A percentile compares a stretch with the other conserved stretches of the same genome.
Conservation (phyloP, 2,797 vertebrate species). For the Masticophis lateralis region DNA sequence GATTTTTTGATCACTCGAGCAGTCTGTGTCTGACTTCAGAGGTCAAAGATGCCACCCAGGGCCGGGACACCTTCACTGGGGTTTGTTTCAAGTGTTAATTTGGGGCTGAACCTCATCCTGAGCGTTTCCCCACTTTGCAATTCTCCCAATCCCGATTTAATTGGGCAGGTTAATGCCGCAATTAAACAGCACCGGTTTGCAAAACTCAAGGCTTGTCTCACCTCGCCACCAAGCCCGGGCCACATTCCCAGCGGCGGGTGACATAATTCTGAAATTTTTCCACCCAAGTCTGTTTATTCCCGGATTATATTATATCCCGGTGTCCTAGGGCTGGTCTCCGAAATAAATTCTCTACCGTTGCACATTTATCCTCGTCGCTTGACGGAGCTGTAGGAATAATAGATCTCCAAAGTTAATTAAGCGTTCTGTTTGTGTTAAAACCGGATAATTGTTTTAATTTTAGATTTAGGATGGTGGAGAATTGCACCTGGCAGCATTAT, state of each 20-base stretch:
- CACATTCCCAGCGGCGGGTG: not conserved
- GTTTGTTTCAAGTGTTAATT: not conserved
- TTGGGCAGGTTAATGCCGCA: not conserved
- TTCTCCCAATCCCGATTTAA: not conserved
- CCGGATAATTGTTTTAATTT: not conserved
- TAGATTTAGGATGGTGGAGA: not conserved
- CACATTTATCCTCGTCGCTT: not conserved
- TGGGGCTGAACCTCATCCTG: not conserved
- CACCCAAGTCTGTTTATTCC: not conserved
- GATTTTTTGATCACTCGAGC: fast-evolving
- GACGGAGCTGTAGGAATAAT: not conserved
- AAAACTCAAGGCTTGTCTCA: fast-evolving
- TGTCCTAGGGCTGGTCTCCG: not conserved
- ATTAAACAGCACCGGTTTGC: not conserved
- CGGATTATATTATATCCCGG: fast-evolving
- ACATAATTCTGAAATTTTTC: not conserved
- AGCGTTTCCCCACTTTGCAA: not conserved
- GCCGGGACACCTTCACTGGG: not conserved
- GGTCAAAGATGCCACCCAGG: not conserved
- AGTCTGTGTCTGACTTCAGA: not conserved
- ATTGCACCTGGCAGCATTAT: not conserved
- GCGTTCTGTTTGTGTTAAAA: not conserved
- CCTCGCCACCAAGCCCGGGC: not conserved
- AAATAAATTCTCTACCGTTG: not conserved
- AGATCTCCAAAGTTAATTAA: not conserved